A percentile compares a stretch with the other conserved stretches of the same genome.
Evolutionary conservation across 2,113 vertebrate species (phyloP).

Genomic region (Nanger granti): DNA sequence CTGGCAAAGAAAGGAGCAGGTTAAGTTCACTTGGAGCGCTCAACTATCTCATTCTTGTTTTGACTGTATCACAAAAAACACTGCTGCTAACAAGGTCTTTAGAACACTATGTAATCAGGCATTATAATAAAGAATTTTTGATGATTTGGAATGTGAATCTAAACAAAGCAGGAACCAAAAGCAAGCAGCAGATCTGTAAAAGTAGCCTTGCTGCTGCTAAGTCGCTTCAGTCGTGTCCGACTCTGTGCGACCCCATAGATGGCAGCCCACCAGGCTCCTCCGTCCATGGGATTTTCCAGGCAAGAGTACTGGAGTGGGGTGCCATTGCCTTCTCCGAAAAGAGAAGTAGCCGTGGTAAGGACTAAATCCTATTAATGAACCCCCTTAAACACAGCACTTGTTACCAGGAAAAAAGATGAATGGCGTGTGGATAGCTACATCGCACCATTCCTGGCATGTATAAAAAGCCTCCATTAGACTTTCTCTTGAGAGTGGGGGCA

Average conservation of each 20-base stretch:
- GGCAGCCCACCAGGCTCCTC: too few species aligned
- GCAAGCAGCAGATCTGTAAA: neutral
- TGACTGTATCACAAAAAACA: slow-evolving; percentile 4
- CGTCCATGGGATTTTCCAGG: too few species aligned
- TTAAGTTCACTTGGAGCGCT: slow-evolving; percentile 15
- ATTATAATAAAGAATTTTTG: slow-evolving; percentile 3
- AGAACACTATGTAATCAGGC: neutral
- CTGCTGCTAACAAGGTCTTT: neutral
- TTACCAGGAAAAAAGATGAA: slow-evolving; percentile 12
- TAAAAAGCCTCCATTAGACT: neutral
- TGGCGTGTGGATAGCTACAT: neutral
- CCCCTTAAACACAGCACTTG: neutral
- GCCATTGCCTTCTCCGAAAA: neutral
- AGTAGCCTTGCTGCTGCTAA: neutral
- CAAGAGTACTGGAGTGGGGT: too few species aligned
- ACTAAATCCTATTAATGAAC: neutral
- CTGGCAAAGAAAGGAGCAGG: slow-evolving; percentile 54
- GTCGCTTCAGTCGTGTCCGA: neutral
- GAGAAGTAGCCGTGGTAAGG: neutral
- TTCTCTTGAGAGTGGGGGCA: neutral
- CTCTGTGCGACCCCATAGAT: neutral
- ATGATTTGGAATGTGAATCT: neutral
- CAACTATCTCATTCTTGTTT: slow-evolving; percentile 15
- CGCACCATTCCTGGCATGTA: neutral
- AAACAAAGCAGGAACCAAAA: slow-evolving; percentile 15